Percentiles rank a stretch among this genome's conserved stretches.
These are phyloP conservation scores for Harpagus bidentatus DNA, from an alignment of 2,113 vertebrate species.

Conservation along the genomic window DNA sequence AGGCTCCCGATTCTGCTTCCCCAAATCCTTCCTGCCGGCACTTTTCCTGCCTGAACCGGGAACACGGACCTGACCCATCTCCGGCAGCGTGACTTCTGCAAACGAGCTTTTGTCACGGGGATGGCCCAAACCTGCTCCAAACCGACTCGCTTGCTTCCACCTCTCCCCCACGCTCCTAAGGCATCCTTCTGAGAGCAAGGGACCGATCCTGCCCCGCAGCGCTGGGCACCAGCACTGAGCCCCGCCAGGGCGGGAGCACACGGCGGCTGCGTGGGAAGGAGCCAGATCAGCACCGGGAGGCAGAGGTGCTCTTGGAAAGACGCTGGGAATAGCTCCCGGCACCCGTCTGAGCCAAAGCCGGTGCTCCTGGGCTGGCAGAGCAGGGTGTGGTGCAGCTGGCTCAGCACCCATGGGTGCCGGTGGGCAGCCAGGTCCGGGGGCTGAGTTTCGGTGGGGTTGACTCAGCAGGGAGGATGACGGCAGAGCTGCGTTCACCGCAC, in stretches of 20 bases:
- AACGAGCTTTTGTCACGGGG: neutral
- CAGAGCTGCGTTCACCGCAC: neutral
- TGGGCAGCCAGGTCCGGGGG: conserved; percentile 19
- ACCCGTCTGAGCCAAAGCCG: neutral
- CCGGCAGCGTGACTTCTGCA: neutral
- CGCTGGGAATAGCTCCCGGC: neutral
- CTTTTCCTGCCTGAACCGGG: neutral
- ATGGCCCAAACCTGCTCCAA: neutral
- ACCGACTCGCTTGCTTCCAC: rapidly evolving
- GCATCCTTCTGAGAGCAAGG: neutral
- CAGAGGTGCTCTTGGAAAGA: neutral
- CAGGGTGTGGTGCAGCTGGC: neutral
- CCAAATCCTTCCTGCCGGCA: neutral
- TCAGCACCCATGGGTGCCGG: neutral
- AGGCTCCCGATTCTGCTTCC: neutral
- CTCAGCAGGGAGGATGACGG: conserved; percentile 14
- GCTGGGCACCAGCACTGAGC: neutral
- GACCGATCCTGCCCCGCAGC: neutral
- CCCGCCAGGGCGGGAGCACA: neutral
- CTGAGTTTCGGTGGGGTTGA: conserved; percentile 60
- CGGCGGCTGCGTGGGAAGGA: neutral
- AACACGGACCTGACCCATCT: rapidly evolving
- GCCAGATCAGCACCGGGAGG: neutral
- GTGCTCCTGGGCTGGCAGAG: neutral
- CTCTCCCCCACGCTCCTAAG: rapidly evolving